Evolutionary conservation across 2,113 vertebrate species (phyloP), one percentile per base, ranked within the genome.

Genomic region (Malurus melanocephalus): DNA sequence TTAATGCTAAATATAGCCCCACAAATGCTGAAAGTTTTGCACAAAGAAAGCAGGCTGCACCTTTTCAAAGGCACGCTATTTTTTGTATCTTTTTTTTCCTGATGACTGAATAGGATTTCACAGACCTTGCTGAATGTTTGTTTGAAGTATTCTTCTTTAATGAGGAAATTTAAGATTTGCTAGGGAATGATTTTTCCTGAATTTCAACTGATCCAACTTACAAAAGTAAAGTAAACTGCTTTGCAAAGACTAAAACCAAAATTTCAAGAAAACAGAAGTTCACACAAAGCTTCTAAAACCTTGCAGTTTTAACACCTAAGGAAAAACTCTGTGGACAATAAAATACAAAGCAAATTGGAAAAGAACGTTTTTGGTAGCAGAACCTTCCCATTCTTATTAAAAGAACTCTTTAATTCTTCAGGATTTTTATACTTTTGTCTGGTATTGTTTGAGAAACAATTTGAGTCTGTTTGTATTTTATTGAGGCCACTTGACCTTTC

Each of bases 401-500:
- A 88, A 85, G 27, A 53, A 42, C 33, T 84, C 45, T 35, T 75
- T 19, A 75, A 74, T 38, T 55, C 46, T 40, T 75, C 27, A 42
- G 28, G 33, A 65, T 66, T 65, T 74, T 92, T 85, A 57, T 72
- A 52, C n/a, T 86, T 81, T 40, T 66, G 10, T 76, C 30, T 81
- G 27, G 27, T 33, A 81, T 59, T 90, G n/a, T 84, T 93, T 90
- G 66, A 94, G 28, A 35, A 88, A 90, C n/a, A 11, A 18, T 78
- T 88, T 78, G 45, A 61, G 32, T 75, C 53, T 91, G 33, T 85
- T 88, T 88, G 77, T 79, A 42, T 88, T 86, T 92, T 87, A 79
- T 18, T 43, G 75, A 93, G 74, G 86, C 67, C 55, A 81, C 90
- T 91, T 86, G 80, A 93, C 80, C 59, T 79, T 88, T 90, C 74